Evolutionary conservation across 2,888 invertebrate species (phyloP).

Genomic region (Caenorhabditis panamensis): DNA sequence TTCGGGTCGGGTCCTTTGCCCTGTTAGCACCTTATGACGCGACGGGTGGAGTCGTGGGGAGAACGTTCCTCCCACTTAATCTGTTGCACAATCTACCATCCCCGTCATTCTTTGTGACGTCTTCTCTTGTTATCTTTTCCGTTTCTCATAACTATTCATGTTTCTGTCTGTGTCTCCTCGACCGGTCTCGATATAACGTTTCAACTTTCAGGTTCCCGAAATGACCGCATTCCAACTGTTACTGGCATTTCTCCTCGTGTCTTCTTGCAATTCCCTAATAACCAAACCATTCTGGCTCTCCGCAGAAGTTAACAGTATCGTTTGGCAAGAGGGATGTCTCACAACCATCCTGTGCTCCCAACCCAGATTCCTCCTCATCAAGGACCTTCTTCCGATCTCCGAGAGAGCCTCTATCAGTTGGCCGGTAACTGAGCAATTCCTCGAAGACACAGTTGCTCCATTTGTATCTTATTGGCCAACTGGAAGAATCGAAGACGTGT

Average conservation of each 20-base stretch:
- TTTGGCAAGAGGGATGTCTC: conserved; percentile 76
- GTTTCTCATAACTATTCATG: conserved; percentile 12
- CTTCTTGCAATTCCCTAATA: background rate
- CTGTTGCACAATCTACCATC: conserved; percentile 31
- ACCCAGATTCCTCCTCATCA: conserved; percentile 72
- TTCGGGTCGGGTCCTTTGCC: background rate
- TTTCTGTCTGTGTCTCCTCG: background rate
- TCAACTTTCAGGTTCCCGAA: background rate
- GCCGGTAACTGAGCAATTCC: conserved; percentile 68
- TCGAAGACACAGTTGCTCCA: conserved; percentile 47
- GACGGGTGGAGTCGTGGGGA: too few species aligned
- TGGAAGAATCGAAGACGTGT: conserved; percentile 67
- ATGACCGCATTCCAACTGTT: background rate
- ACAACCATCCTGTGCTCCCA: conserved; percentile 75
- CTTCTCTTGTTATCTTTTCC: conserved; percentile 9
- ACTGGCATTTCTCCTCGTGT: background rate
- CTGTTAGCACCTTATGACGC: conserved; percentile 30
- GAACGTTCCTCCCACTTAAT: conserved; percentile 25
- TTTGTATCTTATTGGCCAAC: conserved; percentile 61
- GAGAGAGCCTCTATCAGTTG: conserved; percentile 67
- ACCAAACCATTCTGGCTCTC: conserved; percentile 74
- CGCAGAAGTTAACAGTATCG: conserved; percentile 72
- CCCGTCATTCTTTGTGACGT: too few species aligned
- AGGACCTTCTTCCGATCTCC: conserved; percentile 67
- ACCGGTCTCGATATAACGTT: background rate